Base-by-base conservation (phyloP, 2,797 vertebrate species). In the Neopelma chrysocephalum region DNA sequence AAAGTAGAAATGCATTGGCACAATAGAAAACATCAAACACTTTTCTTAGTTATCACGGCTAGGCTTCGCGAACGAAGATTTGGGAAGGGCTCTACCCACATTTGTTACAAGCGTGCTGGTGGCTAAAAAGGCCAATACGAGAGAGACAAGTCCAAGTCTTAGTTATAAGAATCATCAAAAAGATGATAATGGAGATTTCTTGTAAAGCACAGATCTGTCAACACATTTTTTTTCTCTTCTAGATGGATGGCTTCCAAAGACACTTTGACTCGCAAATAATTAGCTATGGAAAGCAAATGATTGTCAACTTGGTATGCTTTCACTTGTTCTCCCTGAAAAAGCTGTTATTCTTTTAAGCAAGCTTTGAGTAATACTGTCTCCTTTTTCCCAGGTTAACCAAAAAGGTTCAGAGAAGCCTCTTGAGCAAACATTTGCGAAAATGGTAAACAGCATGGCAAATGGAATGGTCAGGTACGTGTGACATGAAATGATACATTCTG, bases 201-300 rank as follows among this genome's bases (percentile, higher is more conserved):
- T 89, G 34, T 89, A 47, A 87, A 61, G 60, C 25, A 29, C 12
- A 48, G 36, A 31, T 81, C 14, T 82, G 1, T 92, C 47, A 82
- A 62, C 34, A 6, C 5, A 21, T 58, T 92, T 94, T n/a, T 82
- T 77, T 94, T 77, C 54, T 94, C 12, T 96, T 93, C 25, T 80
- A 99, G 99, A 97, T 99, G 98, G 99, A 99, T 92, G 99, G 99
- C 89, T 99, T 99, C 97, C 99, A 99, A 98, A 99, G 99, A 94
- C 99, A 99, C 96, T 99, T 99, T 97, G 99, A 99, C 97, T 99
- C 99, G 0, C 99, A 99, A 97, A 98, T 99, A 91, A 99, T 99
- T 95, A 98, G 98, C 92, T 99, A 99, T 96, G 99, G 99, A 94
- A 99, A 98, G 96, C 99, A 99, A 98, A 98, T 99, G 90, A 98